These are phyloP conservation scores for Drosophila subobscura DNA, from an alignment of 1,140 invertebrate species.

Conservation along the genomic window DNA sequence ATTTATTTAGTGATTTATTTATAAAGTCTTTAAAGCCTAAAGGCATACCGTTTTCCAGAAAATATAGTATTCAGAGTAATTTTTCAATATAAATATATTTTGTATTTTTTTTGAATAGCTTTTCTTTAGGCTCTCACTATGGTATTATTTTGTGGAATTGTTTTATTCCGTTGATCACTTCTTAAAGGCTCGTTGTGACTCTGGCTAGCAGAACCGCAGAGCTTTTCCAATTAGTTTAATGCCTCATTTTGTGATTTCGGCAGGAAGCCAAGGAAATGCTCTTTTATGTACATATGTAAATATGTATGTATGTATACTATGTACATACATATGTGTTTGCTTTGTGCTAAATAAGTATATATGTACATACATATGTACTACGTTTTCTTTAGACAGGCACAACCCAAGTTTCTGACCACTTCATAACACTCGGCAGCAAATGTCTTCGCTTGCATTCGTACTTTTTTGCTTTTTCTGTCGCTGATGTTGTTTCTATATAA, in stretches of 20 bases:
- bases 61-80: background rate
- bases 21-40: too few species aligned
- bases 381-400: conserved; percentile 37
- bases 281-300: conserved; percentile 43
- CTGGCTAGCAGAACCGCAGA: conserved; percentile 20
- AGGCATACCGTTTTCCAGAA: too few species aligned
- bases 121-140: background rate
- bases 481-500: conserved; percentile 35
- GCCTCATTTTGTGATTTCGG: conserved; percentile 67
- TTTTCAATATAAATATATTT: background rate
- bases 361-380: background rate
- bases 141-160: conserved; percentile 1
- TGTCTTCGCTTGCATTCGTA: conserved; percentile 27
- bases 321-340: conserved; percentile 4
- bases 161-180: conserved; percentile 20
- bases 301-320: background rate
- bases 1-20: too few species aligned
- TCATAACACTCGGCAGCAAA: conserved; percentile 55
- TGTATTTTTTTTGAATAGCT: background rate
- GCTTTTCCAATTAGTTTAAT: conserved; percentile 71
- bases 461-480: conserved; percentile 17
- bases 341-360: conserved; percentile 17
- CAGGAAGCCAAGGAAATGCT: conserved; percentile 55
- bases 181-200: conserved; percentile 11
- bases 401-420: conserved; percentile 65